Evolutionary conservation across 1,140 invertebrate genomes (phyloP).

Genomic region (Venustaconcha ellipsiformis): DNA sequence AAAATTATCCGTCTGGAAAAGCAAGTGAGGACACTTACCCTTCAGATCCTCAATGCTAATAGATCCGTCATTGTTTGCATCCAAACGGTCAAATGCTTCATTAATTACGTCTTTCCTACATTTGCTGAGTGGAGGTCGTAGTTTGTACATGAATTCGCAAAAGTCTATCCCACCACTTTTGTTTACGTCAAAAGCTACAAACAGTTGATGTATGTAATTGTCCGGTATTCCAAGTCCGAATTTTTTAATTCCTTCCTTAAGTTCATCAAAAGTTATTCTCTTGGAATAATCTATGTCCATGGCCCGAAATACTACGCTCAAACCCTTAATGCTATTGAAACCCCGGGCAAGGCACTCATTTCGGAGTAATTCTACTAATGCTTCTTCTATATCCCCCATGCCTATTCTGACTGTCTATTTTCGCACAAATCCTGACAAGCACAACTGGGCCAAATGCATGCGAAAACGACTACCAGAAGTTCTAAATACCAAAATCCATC

Average conservation of each 20-base stretch:
- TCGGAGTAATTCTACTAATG: slow-evolving; percentile 22
- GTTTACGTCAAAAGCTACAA: slow-evolving; percentile 42
- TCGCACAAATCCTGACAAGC: no score
- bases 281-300: slow-evolving; percentile 62
- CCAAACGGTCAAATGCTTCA: slow-evolving; percentile 87
- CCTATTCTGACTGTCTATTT: no score
- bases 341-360: slow-evolving; percentile 40
- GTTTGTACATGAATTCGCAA: slow-evolving; percentile 43
- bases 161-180: slow-evolving; percentile 44
- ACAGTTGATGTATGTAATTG: slow-evolving; percentile 31
- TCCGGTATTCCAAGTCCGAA: slow-evolving; percentile 39
- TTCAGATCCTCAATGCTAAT: slow-evolving; percentile 86
- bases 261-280: slow-evolving; percentile 48
- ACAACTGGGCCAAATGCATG: no score
- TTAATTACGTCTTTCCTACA: slow-evolving; percentile 80
- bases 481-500: no score
- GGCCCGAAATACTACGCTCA: slow-evolving; percentile 47
- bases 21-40: slow-evolving; percentile 53
- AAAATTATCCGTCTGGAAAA: no score
- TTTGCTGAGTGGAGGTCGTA: slow-evolving; percentile 83
- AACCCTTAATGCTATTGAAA: slow-evolving; percentile 49
- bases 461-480: no score
- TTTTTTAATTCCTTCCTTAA: slow-evolving; percentile 33
- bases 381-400: slow-evolving; percentile 16
- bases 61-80: slow-evolving; percentile 84